Conservation (phyloP, 1,140 invertebrate genomes). For the Camponotus floridanus region DNA sequence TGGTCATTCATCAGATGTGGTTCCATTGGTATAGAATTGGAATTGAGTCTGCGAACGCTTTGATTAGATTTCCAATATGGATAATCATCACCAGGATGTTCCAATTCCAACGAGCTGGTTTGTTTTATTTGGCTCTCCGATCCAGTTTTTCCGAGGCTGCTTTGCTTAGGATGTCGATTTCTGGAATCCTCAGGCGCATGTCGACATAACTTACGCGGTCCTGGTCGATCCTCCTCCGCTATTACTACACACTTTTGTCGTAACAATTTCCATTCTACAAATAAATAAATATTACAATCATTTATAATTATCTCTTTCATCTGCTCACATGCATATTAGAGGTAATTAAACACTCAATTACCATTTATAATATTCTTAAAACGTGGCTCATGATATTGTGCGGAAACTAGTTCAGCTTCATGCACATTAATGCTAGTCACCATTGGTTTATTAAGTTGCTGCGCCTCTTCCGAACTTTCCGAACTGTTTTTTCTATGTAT, state of each 20-base stretch:
- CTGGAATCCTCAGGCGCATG: slow-evolving; percentile 83
- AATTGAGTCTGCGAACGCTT: slow-evolving; percentile 80
- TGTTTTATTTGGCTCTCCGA: slow-evolving; percentile 85
- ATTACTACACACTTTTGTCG: slow-evolving; percentile 79
- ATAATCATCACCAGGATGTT: slow-evolving; percentile 81
- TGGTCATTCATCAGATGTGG: slow-evolving; percentile 81
- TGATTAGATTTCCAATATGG: slow-evolving; percentile 83
- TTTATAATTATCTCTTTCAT: neutral
- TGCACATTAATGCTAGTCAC: slow-evolving; percentile 80
- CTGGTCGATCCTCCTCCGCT: slow-evolving; percentile 77
- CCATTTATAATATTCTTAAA: slow-evolving; percentile 78
- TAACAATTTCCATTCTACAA: slow-evolving; percentile 76
- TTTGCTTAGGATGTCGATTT: slow-evolving; percentile 81
- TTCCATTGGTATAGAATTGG: slow-evolving; percentile 82
- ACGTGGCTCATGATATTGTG: slow-evolving; percentile 77
- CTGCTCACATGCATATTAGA: neutral
- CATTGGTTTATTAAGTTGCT: slow-evolving; percentile 80
- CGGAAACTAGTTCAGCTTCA: slow-evolving; percentile 78
- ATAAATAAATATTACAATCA: slow-evolving; percentile 3
- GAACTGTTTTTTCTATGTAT: slow-evolving; percentile 97
- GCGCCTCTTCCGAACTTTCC: slow-evolving; percentile 90
- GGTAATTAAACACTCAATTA: slow-evolving; percentile 65
- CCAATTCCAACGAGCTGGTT: slow-evolving; percentile 83
- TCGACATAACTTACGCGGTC: slow-evolving; percentile 78
- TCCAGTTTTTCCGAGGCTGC: slow-evolving; percentile 82